These are phyloP conservation scores for Lepus townsendii DNA, from an alignment of 2,797 vertebrate genomes.

Conservation along the genomic window DNA sequence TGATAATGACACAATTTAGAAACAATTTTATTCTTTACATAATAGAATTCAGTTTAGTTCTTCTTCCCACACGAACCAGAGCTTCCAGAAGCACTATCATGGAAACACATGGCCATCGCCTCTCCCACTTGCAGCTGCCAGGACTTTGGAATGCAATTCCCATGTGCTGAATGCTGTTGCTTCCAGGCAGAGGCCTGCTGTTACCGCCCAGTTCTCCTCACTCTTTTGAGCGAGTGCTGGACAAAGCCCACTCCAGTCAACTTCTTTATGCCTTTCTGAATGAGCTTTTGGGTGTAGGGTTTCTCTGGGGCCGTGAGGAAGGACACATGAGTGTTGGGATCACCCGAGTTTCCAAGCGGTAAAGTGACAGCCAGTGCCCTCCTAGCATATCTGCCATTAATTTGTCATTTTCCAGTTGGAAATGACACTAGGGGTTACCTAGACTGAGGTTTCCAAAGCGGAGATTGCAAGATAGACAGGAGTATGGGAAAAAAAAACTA, in stretches of 20 bases:
- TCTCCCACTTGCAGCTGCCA: constrained; percentile 71
- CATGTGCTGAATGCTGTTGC: constrained; percentile 47
- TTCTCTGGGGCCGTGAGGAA: background rate
- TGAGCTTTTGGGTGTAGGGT: background rate
- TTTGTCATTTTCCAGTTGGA: constrained; percentile 54
- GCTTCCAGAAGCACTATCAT: constrained; percentile 61
- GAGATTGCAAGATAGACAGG: constrained; percentile 57
- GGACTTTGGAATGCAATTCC: constrained; percentile 13
- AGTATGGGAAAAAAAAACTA: constrained; percentile 20
- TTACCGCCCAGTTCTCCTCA: background rate
- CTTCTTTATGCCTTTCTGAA: background rate
- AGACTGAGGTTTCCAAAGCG: constrained; percentile 29
- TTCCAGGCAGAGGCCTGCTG: constrained; percentile 36
- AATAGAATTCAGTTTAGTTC: constrained; percentile 64
- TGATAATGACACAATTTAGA: constrained; percentile 73
- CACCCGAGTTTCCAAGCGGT: background rate
- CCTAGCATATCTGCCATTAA: background rate
- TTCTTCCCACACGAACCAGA: constrained; percentile 64
- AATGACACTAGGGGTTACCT: background rate
- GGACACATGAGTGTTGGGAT: constrained; percentile 6
- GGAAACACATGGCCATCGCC: constrained; percentile 50
- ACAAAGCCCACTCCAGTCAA: background rate
- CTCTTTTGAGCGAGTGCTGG: background rate
- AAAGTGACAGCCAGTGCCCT: background rate
- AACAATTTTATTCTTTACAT: constrained; percentile 30